phyloP scores from a whole-genome alignment of 2,888 invertebrate species.

The Itoplectis maculator region DNA sequence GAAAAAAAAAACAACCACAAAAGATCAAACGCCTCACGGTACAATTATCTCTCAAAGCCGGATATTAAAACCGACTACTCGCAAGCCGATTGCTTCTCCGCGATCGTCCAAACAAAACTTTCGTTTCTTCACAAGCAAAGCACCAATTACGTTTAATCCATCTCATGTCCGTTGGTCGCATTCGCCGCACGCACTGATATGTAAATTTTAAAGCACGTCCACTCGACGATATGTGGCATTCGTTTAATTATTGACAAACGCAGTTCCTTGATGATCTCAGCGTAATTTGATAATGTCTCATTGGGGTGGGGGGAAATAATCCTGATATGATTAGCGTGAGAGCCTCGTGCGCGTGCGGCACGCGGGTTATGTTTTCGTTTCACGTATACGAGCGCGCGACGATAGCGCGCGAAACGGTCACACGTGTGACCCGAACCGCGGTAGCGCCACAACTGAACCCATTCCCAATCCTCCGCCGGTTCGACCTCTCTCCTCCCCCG shows the following conservation, averaged over 20 bases:
- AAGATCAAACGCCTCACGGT: not conserved
- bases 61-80: not conserved
- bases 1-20: not conserved
- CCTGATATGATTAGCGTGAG: slow-evolving; percentile 69
- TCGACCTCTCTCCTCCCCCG: slow-evolving; percentile 68
- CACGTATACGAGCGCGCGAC: slow-evolving; percentile 56
- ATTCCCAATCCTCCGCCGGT: slow-evolving; percentile 78
- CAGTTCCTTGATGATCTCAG: no score
- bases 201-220: not conserved
- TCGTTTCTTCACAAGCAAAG: not conserved
- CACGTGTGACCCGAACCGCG: slow-evolving; percentile 79
- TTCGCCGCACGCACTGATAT: not conserved
- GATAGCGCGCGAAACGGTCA: slow-evolving; percentile 69
- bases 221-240: no score
- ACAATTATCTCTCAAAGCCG: not conserved
- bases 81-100: not conserved
- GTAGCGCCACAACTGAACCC: slow-evolving; percentile 82
- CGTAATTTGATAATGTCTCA: not conserved
- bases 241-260: not conserved
- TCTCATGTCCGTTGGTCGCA: not conserved
- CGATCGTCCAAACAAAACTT: slow-evolving; percentile 5
- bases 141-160: not conserved
- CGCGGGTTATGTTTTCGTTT: slow-evolving; percentile 21
- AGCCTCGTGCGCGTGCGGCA: slow-evolving; percentile 69
- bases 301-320: not conserved